Conservation (phyloP, 2,888 invertebrate genomes). For the Antheraea assamensis region DNA sequence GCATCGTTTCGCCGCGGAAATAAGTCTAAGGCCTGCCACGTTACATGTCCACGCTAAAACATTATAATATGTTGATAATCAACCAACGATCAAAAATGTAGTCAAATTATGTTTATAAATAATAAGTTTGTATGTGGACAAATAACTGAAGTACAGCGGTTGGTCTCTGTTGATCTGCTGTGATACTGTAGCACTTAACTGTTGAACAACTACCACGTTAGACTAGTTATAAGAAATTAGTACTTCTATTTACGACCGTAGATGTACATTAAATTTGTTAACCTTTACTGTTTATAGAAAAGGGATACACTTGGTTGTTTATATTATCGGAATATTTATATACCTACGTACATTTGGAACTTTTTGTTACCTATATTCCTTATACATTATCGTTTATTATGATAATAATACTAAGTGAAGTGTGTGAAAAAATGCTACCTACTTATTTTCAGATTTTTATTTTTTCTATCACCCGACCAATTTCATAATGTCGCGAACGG, state of each 20-base stretch:
- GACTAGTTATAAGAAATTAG: conserved; percentile 75
- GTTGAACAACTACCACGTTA: conserved; percentile 76
- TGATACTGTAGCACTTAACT: conserved; percentile 78
- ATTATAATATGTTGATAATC: conserved; percentile 23
- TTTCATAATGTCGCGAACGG: conserved; percentile 66
- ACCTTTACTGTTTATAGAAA: conserved; percentile 72
- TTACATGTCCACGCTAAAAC: conserved; percentile 40
- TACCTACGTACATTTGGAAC: conserved; percentile 59
- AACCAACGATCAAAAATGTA: background rate
- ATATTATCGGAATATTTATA: conserved; percentile 65
- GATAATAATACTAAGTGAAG: conserved; percentile 70
- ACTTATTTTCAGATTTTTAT: conserved; percentile 82
- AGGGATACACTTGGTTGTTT: conserved; percentile 69
- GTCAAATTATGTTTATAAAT: conserved; percentile 13
- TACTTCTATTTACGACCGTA: conserved; percentile 74
- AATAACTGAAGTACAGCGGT: conserved; percentile 49
- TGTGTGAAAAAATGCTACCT: conserved; percentile 80
- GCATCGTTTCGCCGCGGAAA: conserved; percentile 40
- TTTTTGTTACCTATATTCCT: conserved; percentile 72
- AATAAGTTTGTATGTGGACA: conserved; percentile 38
- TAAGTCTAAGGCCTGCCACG: conserved; percentile 22
- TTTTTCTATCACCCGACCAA: conserved; percentile 79
- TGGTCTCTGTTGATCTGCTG: conserved; percentile 74
- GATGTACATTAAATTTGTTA: conserved; percentile 74
- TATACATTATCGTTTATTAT: conserved; percentile 70